These are phyloP conservation scores for Eristalis pertinax DNA, from an alignment of 2,888 invertebrate genomes.

Conservation along the genomic window DNA sequence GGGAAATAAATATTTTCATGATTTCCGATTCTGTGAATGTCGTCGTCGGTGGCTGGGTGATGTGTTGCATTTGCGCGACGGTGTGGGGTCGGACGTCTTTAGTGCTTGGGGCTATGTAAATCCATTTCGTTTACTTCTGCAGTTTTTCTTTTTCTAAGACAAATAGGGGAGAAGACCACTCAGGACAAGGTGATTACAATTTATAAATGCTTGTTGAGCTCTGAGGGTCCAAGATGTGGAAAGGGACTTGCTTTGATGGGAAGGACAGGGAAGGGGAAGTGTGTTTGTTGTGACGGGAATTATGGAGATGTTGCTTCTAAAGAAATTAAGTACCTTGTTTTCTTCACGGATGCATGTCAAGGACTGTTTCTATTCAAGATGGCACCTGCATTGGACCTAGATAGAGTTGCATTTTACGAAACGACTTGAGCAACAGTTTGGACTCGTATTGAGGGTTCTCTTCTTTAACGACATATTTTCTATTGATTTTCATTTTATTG, in stretches of 20 bases:
- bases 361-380: too few relatives aligned
- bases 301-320: neutral
- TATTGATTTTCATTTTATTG: too few relatives aligned
- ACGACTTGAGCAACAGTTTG: too few relatives aligned
- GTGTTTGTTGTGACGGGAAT: neutral
- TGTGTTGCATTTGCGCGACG: neutral
- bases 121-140: neutral
- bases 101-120: neutral
- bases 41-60: neutral
- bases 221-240: neutral
- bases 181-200: neutral
- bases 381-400: too few relatives aligned
- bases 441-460: too few relatives aligned
- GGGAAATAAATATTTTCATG: conserved; percentile 53
- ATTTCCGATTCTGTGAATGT: conserved; percentile 51
- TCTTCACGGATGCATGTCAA: too few relatives aligned
- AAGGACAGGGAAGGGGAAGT: neutral
- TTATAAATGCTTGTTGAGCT: neutral
- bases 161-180: neutral
- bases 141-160: neutral
- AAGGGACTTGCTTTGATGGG: neutral
- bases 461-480: too few relatives aligned
- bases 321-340: neutral
- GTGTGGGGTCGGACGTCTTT: neutral
- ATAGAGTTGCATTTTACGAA: too few relatives aligned